These are phyloP conservation scores for Neogobius melanostomus DNA, from an alignment of 2,113 vertebrate species.

Conservation along the genomic window DNA sequence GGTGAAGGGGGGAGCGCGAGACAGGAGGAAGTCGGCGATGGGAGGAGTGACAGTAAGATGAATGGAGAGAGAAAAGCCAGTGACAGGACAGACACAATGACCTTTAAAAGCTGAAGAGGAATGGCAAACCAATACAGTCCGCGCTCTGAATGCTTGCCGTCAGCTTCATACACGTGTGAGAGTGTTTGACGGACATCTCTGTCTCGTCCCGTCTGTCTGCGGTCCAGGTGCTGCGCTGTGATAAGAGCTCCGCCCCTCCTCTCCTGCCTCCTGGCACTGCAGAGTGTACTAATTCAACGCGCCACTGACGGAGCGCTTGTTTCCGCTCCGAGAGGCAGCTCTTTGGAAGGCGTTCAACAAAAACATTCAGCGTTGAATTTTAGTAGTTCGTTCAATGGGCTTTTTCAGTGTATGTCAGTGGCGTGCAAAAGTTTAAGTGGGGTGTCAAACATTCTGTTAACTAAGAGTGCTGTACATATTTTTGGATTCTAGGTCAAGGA, in stretches of 20 bases:
- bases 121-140: constrained; percentile 60
- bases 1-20: constrained; percentile 6
- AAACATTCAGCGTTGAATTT: constrained; percentile 55
- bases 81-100: constrained; percentile 53
- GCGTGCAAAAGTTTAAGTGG: not conserved
- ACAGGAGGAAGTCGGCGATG: constrained; percentile 12
- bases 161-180: constrained; percentile 13
- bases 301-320: constrained; percentile 36
- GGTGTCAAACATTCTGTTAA: not conserved
- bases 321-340: constrained; percentile 51
- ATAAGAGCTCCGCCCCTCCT: constrained; percentile 57
- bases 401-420: constrained; percentile 28
- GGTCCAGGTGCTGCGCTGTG: constrained; percentile 65
- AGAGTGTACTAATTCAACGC: constrained; percentile 56
- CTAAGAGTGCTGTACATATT: not conserved
- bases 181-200: constrained; percentile 57
- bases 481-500: not conserved
- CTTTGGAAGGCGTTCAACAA: constrained; percentile 62
- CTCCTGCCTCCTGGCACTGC: constrained; percentile 33
- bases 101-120: constrained; percentile 61
- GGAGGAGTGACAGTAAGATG: constrained; percentile 34
- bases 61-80: constrained; percentile 49
- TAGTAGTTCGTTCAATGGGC: constrained; percentile 41
- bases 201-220: constrained; percentile 48
- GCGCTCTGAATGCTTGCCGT: constrained; percentile 9